Conservation (phyloP, 1,140 invertebrate species). For the Phocides pigmalion region DNA sequence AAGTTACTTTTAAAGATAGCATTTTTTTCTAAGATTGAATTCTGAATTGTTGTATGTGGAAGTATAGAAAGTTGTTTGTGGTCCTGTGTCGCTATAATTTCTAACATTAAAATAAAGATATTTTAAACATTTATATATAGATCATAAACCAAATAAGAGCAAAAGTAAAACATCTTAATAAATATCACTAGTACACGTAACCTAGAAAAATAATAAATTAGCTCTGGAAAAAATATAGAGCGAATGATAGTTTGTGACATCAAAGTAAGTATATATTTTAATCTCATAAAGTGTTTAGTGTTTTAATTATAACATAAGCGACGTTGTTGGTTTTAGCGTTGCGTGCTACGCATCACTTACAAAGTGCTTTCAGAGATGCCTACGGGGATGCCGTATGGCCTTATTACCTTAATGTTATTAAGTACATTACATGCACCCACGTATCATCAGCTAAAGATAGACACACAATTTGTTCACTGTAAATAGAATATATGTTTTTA, state of each 20-base stretch:
- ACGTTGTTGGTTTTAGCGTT: neutral
- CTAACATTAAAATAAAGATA: too few species aligned
- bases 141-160: too few species aligned
- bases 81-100: too few species aligned
- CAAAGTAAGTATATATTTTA: constrained; percentile 24
- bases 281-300: constrained; percentile 24
- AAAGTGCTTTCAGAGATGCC: constrained; percentile 26
- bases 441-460: constrained; percentile 8
- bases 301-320: constrained; percentile 17
- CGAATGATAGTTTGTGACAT: constrained; percentile 12
- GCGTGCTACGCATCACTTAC: constrained; percentile 26
- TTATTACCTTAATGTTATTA: constrained; percentile 32
- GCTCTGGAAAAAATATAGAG: neutral
- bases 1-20: too few species aligned
- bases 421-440: constrained; percentile 16
- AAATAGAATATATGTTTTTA: too few species aligned
- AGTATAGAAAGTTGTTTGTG: too few species aligned
- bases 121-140: too few species aligned
- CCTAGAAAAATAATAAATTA: constrained; percentile 19
- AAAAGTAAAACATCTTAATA: too few species aligned
- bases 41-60: too few species aligned
- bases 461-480: neutral
- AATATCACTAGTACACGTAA: neutral
- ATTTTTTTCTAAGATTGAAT: too few species aligned
- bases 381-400: too few species aligned